phyloP scores from a whole-genome alignment of 2,888 invertebrate species.

The Melanchra persicariae region DNA sequence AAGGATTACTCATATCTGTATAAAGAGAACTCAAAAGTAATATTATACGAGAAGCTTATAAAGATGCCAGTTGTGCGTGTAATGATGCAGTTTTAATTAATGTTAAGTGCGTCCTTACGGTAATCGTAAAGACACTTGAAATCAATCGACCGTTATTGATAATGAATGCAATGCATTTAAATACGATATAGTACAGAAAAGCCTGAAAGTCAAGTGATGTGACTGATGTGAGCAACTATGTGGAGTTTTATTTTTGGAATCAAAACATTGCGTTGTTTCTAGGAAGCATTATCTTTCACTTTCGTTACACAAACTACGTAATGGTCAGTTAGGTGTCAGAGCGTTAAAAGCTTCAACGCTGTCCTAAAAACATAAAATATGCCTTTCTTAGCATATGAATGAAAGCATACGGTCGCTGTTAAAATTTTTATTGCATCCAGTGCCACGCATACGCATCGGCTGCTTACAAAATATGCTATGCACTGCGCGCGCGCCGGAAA shows the following conservation, averaged over 20 bases:
- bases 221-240: slow-evolving; percentile 27
- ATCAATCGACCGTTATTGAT: slow-evolving; percentile 79
- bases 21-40: slow-evolving; percentile 16
- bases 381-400: slow-evolving; percentile 76
- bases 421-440: slow-evolving; percentile 84
- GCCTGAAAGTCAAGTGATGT: slow-evolving; percentile 36
- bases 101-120: slow-evolving; percentile 57
- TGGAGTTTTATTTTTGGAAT: slow-evolving; percentile 34
- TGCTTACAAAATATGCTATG: slow-evolving; percentile 89
- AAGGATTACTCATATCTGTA: slow-evolving; percentile 48
- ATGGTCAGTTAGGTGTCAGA: slow-evolving; percentile 42
- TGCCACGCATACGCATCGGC: slow-evolving; percentile 82
- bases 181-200: slow-evolving; percentile 62
- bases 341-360: slow-evolving; percentile 58
- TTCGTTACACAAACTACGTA: slow-evolving; percentile 44
- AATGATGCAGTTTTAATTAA: slow-evolving; percentile 62
- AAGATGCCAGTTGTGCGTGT: slow-evolving; percentile 45
- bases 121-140: slow-evolving; percentile 79
- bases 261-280: slow-evolving; percentile 33
- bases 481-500: slow-evolving; percentile 87
- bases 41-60: slow-evolving; percentile 25
- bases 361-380: slow-evolving; percentile 82
- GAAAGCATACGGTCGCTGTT: slow-evolving; percentile 84
- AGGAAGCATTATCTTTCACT: slow-evolving; percentile 48
- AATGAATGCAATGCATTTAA: slow-evolving; percentile 72